Evolutionary conservation across 2,797 vertebrate species (phyloP).

Genomic region (Helicolenus hilgendorfi): DNA sequence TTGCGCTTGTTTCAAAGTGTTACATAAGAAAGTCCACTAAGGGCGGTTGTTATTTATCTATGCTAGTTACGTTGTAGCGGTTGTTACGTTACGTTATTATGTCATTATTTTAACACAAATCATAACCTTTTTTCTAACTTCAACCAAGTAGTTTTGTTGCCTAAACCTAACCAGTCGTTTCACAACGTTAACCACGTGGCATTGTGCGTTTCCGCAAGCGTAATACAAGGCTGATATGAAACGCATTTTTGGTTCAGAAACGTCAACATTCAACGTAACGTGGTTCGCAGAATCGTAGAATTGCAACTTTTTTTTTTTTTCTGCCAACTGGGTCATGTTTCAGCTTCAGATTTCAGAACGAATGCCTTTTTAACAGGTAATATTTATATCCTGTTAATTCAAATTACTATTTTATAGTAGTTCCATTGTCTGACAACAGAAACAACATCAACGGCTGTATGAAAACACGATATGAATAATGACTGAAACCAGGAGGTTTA

Average conservation of each 20-base stretch:
- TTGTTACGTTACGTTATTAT: rapidly evolving
- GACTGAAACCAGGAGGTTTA: not conserved
- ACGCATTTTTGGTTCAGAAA: not conserved
- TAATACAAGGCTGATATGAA: not conserved
- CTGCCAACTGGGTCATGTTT: too few relatives aligned
- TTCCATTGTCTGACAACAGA: not conserved
- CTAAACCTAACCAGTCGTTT: not conserved
- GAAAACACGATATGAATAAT: not conserved
- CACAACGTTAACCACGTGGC: not conserved
- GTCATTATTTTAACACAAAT: too few relatives aligned
- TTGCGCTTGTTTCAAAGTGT: not conserved
- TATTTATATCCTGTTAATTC: not conserved
- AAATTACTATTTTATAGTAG: not conserved
- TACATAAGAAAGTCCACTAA: not conserved
- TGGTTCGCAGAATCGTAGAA: not conserved
- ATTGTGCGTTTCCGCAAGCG: not conserved
- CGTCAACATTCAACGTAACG: not conserved
- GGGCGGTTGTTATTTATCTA: too few relatives aligned
- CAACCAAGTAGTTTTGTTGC: not conserved
- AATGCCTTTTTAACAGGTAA: not conserved
- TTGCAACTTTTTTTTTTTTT: not conserved
- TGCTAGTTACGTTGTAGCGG: too few relatives aligned
- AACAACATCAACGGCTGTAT: not conserved
- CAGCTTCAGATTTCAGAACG: not conserved
- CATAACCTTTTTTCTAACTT: not conserved